Evolutionary conservation across 2,113 vertebrate genomes (phyloP).

Genomic region (Todiramphus saurophagus): DNA sequence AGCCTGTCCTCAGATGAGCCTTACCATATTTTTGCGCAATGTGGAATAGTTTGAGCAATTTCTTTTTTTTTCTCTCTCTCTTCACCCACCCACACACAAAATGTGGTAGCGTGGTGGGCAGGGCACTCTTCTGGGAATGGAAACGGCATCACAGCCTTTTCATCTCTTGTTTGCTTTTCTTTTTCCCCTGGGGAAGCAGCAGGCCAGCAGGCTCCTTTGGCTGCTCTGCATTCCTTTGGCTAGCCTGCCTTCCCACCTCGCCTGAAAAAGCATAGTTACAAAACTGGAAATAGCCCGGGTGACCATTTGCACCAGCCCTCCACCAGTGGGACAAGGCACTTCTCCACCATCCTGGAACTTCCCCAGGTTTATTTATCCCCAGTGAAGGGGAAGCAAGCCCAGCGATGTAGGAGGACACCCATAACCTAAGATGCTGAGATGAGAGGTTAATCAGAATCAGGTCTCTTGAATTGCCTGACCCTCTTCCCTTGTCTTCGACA

Average conservation of each 20-base stretch:
- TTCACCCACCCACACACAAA: neutral
- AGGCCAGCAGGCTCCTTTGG: neutral
- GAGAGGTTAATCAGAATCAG: neutral
- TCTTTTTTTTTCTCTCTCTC: neutral
- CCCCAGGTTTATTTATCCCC: neutral
- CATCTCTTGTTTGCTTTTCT: slow-evolving; percentile 39
- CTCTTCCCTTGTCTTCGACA: neutral
- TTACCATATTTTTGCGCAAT: slow-evolving; percentile 7
- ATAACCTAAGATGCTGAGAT: neutral
- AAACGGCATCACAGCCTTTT: slow-evolving; percentile 24
- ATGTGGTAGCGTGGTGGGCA: slow-evolving; percentile 39
- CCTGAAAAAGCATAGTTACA: neutral
- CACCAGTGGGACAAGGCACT: neutral
- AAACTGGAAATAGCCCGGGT: neutral
- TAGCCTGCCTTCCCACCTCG: neutral
- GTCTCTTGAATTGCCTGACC: neutral
- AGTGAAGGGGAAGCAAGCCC: neutral
- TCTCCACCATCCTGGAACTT: neutral
- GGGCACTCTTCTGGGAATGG: slow-evolving; percentile 30
- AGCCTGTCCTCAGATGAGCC: slow-evolving; percentile 14
- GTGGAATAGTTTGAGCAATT: neutral
- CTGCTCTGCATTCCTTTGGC: neutral
- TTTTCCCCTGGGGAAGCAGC: neutral
- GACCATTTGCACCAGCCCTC: neutral
- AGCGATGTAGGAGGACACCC: rapidly evolving